A percentile compares a stretch with the other conserved stretches of the same genome.
These are phyloP conservation scores for Leucania comma DNA, from an alignment of 2,888 invertebrate species.

Conservation along the genomic window DNA sequence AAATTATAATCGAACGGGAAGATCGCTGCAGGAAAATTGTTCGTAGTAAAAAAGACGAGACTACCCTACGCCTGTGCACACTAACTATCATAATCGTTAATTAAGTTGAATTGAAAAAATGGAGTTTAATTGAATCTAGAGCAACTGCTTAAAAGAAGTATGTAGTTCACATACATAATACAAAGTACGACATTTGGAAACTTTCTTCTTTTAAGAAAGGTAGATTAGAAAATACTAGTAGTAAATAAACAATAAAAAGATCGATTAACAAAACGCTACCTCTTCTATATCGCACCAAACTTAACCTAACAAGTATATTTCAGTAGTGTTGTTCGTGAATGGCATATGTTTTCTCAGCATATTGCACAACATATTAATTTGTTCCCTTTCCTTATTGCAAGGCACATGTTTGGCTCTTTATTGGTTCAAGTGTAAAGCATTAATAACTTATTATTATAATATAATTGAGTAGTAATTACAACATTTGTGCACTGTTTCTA, in stretches of 20 bases:
- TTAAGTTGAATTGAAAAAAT: no score
- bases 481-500: conserved; percentile 20
- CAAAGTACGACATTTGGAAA: background rate
- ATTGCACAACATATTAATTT: conserved; percentile 52
- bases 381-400: conserved; percentile 49
- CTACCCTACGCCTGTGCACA: no score
- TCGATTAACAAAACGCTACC: conserved; percentile 30
- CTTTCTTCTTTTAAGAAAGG: background rate
- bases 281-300: conserved; percentile 25
- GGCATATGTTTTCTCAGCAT: conserved; percentile 55
- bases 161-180: background rate
- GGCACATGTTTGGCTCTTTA: conserved; percentile 33
- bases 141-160: background rate
- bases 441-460: conserved; percentile 1
- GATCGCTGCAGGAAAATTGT: no score
- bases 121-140: background rate
- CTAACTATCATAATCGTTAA: no score
- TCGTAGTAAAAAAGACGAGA: no score
- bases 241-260: background rate
- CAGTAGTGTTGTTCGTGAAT: conserved; percentile 49
- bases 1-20: no score
- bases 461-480: conserved; percentile 25
- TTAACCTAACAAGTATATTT: conserved; percentile 56
- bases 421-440: conserved; percentile 33
- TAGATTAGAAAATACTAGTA: background rate